Evolutionary conservation across 2,797 vertebrate species (phyloP), one percentile per base, ranked within the genome.

Genomic region (Epinephelus coioides): DNA sequence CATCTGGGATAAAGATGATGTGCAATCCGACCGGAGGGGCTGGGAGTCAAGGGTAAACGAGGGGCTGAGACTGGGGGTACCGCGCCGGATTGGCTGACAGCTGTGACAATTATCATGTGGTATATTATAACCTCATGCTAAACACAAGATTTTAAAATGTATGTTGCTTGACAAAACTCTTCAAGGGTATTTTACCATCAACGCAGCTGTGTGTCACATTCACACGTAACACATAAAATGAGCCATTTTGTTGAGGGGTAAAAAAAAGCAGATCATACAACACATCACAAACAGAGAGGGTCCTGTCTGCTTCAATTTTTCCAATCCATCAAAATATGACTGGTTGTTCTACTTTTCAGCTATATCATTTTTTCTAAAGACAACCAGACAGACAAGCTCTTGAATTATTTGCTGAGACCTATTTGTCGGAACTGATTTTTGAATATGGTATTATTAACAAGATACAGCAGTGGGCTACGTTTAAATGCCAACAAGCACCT

Each of bases 1-100:
- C 91, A 91, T 92, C 86, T 85, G 81, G 92, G 90, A 94, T 93
- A 90, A 94, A 89, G 88, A 92, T 90, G 90, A 93, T 78, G 88
- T 77, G 87, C 85, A 76, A 94, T 81, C 89, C 90, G 61, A 89
- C 89, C 85, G 66, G 19, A 89, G 77, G 73, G 89, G 86, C 78
- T 74, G 88, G 64, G 83, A 94, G 92, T 90, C 89, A 88, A 88
- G 91, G 88, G 89, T 92, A 92, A 93, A 90, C 54, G 73, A 79
- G 71, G 72, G 86, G 89, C 86, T 91, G 86, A 91, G 86, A 51
- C 53, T n/a, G 23, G 73, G 72, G 84, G 54, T 76, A 68, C 62
- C 34, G 47, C 40, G 55, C 67, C n/a, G 56, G 68, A 81, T 79
- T 60, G 82, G 84, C 77, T 91, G 91, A 91, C 89, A 94, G 86